Base-by-base conservation (phyloP, 2,113 vertebrate genomes). In the Monopterus albus region DNA sequence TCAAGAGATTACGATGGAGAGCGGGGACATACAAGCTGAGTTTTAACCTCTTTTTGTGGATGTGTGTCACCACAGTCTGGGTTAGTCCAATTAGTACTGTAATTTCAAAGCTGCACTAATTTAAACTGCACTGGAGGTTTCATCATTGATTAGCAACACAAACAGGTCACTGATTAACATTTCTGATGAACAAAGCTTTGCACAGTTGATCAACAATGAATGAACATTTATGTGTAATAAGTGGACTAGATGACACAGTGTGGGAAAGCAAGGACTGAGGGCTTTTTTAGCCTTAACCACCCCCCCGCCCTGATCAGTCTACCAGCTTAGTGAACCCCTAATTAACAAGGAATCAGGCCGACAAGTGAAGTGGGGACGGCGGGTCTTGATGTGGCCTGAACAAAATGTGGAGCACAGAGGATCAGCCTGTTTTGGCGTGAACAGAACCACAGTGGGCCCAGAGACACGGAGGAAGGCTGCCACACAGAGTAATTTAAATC, bases 261-360 rank as follows among this genome's bases (percentile, higher is more conserved):
- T 88, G 87, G 83, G 86, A 90, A 89, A 78, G 50, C 47, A 74
- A 67, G 49, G 31, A 84, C 79, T 35, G 75, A 55, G 28, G 57
- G 66, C 62, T 74, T 67, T 78, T 82, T 64, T 79, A 73, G 78
- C 69, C 25, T 43, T 25, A 31, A 1, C 10, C 4, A 21, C 8
- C 59, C 46, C 18, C 18, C 4, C 42, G 13, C n/a, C 52, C 25
- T 81, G 58, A 58, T 51, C 64, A 21, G 42, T 81, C 66, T 55
- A 36, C 31, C 69, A 46, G 64, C 75, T 82, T 66, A 36, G 61
- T 61, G 82, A 87, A 83, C 67, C 58, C 75, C 81, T 90, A 88
- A 92, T 92, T 91, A 89, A 83, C 69, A 78, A 72, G 80, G 65
- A 87, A 83, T 79, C 70, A 74, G 73, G 79, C 60, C 12, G 62